These are phyloP conservation scores for Grapholita molesta DNA, from an alignment of 1,140 invertebrate genomes.

Conservation along the genomic window DNA sequence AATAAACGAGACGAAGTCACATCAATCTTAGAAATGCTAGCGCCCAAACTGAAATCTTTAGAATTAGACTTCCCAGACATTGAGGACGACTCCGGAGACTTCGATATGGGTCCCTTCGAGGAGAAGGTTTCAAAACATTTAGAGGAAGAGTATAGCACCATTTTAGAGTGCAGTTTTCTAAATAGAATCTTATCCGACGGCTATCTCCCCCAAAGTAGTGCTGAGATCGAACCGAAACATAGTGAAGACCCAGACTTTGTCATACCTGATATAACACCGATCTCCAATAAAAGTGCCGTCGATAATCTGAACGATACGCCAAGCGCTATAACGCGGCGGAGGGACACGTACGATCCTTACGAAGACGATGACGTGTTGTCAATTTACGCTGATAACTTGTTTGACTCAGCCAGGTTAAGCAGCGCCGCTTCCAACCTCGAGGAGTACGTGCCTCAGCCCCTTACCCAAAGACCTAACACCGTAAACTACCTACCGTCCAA, in stretches of 20 bases:
- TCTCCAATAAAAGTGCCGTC: conserved; percentile 11
- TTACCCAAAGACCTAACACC: conserved; percentile 6
- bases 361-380: conserved; percentile 64
- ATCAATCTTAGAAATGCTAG: conserved; percentile 33
- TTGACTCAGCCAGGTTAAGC: conserved; percentile 41
- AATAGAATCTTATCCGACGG: background rate
- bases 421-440: conserved; percentile 20
- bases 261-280: background rate
- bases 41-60: conserved; percentile 34
- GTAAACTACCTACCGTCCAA: conserved; percentile 39
- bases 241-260: background rate
- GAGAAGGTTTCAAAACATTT: background rate
- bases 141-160: background rate
- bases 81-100: conserved; percentile 26
- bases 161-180: background rate
- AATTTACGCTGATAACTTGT: conserved; percentile 60
- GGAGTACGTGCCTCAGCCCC: conserved; percentile 40
- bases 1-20: conserved; percentile 22
- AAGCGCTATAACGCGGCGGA: conserved; percentile 19
- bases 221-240: background rate
- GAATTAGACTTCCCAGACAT: conserved; percentile 43
- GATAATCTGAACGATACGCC: conserved; percentile 15
- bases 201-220: background rate
- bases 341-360: conserved; percentile 16
- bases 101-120: background rate